Conservation (phyloP, 2,797 vertebrate genomes). For the Propithecus perrieri region DNA sequence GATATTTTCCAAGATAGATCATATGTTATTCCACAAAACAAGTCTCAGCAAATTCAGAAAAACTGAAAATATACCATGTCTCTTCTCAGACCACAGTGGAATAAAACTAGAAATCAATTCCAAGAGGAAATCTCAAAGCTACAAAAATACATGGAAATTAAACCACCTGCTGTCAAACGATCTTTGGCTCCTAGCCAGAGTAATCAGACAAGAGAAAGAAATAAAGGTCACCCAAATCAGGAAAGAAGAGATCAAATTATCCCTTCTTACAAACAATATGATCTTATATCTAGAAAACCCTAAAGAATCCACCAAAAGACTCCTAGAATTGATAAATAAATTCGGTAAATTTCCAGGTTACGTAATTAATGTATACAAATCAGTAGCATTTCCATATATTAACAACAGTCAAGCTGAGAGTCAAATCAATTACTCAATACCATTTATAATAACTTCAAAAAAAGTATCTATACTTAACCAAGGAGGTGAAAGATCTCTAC, state of each 20-base stretch:
- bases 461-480: neutral
- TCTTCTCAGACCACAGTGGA: neutral
- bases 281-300: neutral
- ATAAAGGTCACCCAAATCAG: neutral
- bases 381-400: neutral
- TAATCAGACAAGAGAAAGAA: neutral
- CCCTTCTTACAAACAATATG: neutral
- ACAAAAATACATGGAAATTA: neutral
- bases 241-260: neutral
- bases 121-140: neutral
- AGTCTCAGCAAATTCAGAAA: neutral
- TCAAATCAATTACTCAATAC: neutral
- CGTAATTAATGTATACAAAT: neutral
- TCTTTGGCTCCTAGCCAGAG: neutral
- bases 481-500: neutral
- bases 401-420: neutral
- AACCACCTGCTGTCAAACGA: neutral
- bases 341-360: neutral
- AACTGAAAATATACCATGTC: neutral
- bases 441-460: neutral
- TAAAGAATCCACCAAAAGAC: neutral
- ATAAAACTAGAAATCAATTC: neutral
- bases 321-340: neutral
- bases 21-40: neutral
- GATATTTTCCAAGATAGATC: neutral